These are phyloP conservation scores for Dryoscopus gambensis DNA, from an alignment of 2,113 vertebrate genomes.

Conservation along the genomic window DNA sequence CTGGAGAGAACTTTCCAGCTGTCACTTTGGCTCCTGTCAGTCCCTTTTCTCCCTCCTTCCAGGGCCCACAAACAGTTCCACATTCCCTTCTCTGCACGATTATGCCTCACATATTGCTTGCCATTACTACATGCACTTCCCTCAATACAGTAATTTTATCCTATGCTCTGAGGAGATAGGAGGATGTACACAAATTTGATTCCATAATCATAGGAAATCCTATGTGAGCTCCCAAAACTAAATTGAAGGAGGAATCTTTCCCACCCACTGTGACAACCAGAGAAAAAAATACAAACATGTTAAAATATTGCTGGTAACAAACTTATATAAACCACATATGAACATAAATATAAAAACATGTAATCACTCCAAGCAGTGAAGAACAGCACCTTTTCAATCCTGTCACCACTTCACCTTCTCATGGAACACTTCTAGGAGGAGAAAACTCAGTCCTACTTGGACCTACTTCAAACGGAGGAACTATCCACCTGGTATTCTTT, in stretches of 20 bases:
- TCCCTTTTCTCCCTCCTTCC: neutral
- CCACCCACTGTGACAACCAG: neutral
- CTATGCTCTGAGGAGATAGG: neutral
- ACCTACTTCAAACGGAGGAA: neutral
- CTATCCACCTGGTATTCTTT: neutral
- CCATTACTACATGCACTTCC: neutral
- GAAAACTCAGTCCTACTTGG: neutral
- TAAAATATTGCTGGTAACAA: neutral
- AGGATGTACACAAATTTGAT: neutral
- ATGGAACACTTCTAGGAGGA: neutral
- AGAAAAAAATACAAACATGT: neutral
- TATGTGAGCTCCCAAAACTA: neutral
- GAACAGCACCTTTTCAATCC: neutral
- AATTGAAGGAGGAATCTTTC: neutral
- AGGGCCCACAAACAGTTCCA: neutral
- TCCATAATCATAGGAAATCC: neutral
- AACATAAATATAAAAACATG: neutral
- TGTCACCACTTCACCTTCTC: neutral
- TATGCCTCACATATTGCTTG: neutral
- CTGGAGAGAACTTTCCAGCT: neutral
- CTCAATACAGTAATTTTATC: neutral
- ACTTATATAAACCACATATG: neutral
- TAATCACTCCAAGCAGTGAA: neutral
- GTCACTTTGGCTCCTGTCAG: neutral
- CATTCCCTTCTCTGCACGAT: neutral